Evolutionary conservation across 2,888 invertebrate genomes (phyloP).

Genomic region (Boloria euphrosyne): DNA sequence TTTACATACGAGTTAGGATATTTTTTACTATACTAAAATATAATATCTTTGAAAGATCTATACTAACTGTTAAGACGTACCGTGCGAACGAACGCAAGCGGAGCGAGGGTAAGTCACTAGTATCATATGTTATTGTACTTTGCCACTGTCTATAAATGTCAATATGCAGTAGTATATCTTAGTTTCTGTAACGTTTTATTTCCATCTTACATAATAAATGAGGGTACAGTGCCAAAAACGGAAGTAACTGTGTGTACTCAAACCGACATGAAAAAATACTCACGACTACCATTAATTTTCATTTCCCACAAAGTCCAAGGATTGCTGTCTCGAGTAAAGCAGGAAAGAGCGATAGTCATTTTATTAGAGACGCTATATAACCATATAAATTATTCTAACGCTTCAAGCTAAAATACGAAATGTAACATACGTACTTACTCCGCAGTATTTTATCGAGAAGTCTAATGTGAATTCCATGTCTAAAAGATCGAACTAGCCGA

Average conservation of each 20-base stretch:
- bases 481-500: neutral
- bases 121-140: too few species aligned
- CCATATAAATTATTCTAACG: constrained; percentile 34
- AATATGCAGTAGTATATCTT: constrained; percentile 53
- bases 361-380: constrained; percentile 34
- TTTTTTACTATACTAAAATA: too few species aligned
- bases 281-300: constrained; percentile 77
- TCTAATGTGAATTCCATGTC: constrained; percentile 30
- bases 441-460: constrained; percentile 24
- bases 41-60: too few species aligned
- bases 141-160: constrained; percentile 27
- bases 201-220: constrained; percentile 77
- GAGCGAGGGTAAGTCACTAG: neutral
- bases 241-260: constrained; percentile 80
- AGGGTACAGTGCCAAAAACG: constrained; percentile 73
- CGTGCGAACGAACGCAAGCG: too few species aligned
- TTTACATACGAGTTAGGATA: too few species aligned
- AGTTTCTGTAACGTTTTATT: constrained; percentile 63
- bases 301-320: constrained; percentile 73
- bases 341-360: constrained; percentile 39
- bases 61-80: neutral
- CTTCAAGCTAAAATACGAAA: constrained; percentile 20
- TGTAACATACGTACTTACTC: constrained; percentile 14
- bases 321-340: constrained; percentile 72
- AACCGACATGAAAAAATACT: constrained; percentile 82